Evolutionary conservation across 1,140 invertebrate species (phyloP), one percentile per base, ranked within the genome.

Genomic region (Pemphigus obesinymphae): DNA sequence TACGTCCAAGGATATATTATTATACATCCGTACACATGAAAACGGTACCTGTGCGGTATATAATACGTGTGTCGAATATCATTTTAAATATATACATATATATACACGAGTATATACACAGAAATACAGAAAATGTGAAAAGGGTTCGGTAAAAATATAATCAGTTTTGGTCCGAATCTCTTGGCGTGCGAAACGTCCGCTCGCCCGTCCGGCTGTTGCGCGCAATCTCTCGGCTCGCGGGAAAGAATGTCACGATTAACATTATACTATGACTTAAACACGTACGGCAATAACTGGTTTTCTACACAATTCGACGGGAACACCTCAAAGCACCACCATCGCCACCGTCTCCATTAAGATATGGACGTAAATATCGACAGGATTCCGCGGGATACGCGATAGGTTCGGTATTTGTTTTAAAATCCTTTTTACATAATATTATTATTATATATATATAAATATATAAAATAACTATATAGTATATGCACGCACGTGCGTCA

Each of bases 131-230:
- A 29, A 68, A 23, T 23, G 11, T 68, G 63, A n/a, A 70, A 70
- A 45, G 66, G 66, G 66, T 45, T 40, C n/a, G 63, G 63, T 40
- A 68, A n/a, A 11, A 11, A 5, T 15, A 37, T n/a, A 23, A 43
- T 70, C 68, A 72, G 68, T 72, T 45, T 45, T 29, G 7, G 23
- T 72, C 68, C 68, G 68, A 72, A 72, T 45, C 68, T 29, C 40
- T 72, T 72, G 15, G 37, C 40, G 66, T 15, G 68, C 68, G 68
- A 68, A 68, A 68, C 66, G 66, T 37, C 53, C n/a, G 31, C 20
- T 11, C 3, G 23, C 1, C 15, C 10, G 34, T 66, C 63, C 34
- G 63, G 34, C 31, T 4, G 31, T n/a, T 8, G 23, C 29, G 31
- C 2, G 34, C 31, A 2, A 61, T 58, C 23, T 26, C n/a, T n/a